Base-by-base conservation (phyloP, 2,113 vertebrate genomes). In the Synchiropus splendidus region DNA sequence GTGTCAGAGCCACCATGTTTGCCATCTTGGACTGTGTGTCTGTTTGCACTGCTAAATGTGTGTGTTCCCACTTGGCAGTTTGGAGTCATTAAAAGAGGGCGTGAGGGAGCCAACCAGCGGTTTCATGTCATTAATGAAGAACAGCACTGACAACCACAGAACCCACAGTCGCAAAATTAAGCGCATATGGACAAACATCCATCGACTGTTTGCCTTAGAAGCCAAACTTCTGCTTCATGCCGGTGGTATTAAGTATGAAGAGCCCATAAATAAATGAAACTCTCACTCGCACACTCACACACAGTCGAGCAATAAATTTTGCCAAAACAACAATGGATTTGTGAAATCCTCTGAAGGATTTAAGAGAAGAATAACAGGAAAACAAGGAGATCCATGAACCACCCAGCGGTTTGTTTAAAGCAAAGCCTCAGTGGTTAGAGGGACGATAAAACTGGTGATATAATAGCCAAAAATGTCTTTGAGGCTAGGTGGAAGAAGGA, bases 51-150 rank as follows among this genome's bases (percentile, higher is more conserved):
- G n/a, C n/a, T n/a, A n/a, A n/a, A n/a, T 46, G 48, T 41, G 37
- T 51, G 35, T 48, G 43, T 66, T 35, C 58, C 64, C 67, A 67
- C 60, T 81, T 81, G 81, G 75, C 78, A 79, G 48, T 70, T 42
- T 48, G 41, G 53, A 67, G 35, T 80, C 67, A 83, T 83, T 81
- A 83, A 81, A 83, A 82, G 52, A 60, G 64, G 77, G 74, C 55
- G 62, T 78, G 48, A 77, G 61, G 53, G 52, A 74, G 61, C 61
- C 65, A 61, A 58, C 52, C 46, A 70, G 68, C 16, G 58, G 61
- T 70, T 69, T 72, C 32, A 47, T 61, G 53, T 74, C 62, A 64
- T 77, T 79, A 79, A 78, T 75, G 56, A 67, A 62, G 49, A 77
- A 64, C 71, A 74, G 68, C 38, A 53, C 44, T 39, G 63, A 71